These are phyloP conservation scores for Lemur catta DNA, from an alignment of 2,797 vertebrate species.

Conservation along the genomic window DNA sequence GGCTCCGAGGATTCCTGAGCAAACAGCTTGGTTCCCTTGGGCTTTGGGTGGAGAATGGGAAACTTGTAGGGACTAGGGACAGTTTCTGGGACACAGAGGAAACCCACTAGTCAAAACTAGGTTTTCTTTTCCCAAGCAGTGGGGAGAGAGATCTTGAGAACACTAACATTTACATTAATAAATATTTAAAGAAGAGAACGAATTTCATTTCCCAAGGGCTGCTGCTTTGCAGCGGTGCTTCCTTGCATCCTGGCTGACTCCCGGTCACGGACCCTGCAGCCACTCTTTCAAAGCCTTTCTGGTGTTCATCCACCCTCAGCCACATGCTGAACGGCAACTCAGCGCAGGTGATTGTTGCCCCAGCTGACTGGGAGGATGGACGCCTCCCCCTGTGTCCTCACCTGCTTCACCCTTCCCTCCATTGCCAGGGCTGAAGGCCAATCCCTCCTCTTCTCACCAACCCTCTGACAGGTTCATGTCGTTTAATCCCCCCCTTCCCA, in stretches of 20 bases:
- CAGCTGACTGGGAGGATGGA: neutral
- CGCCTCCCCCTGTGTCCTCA: fast-evolving
- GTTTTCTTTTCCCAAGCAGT: neutral
- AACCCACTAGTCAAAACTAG: neutral
- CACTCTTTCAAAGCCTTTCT: neutral
- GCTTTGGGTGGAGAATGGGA: neutral
- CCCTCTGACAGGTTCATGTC: fast-evolving
- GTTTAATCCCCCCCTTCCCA: neutral
- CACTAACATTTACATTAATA: neutral
- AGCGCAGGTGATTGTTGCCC: neutral
- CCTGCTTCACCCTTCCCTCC: neutral
- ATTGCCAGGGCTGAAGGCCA: neutral
- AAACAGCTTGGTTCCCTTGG: neutral
- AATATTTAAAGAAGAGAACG: neutral
- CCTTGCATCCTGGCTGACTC: neutral
- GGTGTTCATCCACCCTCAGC: neutral
- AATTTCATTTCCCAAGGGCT: neutral
- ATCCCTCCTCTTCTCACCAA: neutral
- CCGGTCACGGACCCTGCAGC: neutral
- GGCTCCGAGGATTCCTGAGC: neutral
- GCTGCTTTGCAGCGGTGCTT: neutral
- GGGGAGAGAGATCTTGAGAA: neutral
- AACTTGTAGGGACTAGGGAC: neutral
- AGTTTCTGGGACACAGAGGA: neutral
- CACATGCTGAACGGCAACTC: neutral